Conservation (phyloP, 2,797 vertebrate genomes). For the Psittacula derbiana region DNA sequence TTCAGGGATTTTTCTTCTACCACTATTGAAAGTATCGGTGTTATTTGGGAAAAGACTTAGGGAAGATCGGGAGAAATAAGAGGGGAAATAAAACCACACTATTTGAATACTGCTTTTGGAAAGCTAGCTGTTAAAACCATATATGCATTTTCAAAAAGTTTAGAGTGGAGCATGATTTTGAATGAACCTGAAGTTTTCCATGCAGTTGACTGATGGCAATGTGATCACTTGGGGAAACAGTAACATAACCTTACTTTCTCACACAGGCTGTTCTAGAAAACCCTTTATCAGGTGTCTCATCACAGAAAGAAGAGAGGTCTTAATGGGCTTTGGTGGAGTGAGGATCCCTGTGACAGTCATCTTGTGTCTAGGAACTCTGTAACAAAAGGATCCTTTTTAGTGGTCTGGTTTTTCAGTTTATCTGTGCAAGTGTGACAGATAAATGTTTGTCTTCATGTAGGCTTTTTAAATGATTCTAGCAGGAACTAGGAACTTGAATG, state of each 20-base stretch:
- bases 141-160: not conserved
- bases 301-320: not conserved
- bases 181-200: not conserved
- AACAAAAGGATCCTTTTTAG: not conserved
- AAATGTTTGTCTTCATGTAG: not conserved
- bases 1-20: not conserved
- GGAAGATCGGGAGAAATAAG: not conserved
- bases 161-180: not conserved
- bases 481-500: not conserved
- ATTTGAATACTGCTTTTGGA: not conserved
- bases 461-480: not conserved
- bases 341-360: not conserved
- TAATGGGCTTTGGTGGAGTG: not conserved
- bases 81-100: not conserved
- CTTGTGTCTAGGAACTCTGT: not conserved
- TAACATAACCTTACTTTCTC: not conserved
- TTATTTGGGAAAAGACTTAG: not conserved
- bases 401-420: not conserved
- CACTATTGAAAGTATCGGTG: fast-evolving
- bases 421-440: not conserved
- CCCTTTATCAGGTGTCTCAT: not conserved
- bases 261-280: not conserved
- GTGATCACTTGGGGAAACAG: not conserved
- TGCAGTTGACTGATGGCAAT: not conserved
- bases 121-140: not conserved